Evolutionary conservation across 2,113 vertebrate genomes (phyloP).

Genomic region (Corvus moneduloides): DNA sequence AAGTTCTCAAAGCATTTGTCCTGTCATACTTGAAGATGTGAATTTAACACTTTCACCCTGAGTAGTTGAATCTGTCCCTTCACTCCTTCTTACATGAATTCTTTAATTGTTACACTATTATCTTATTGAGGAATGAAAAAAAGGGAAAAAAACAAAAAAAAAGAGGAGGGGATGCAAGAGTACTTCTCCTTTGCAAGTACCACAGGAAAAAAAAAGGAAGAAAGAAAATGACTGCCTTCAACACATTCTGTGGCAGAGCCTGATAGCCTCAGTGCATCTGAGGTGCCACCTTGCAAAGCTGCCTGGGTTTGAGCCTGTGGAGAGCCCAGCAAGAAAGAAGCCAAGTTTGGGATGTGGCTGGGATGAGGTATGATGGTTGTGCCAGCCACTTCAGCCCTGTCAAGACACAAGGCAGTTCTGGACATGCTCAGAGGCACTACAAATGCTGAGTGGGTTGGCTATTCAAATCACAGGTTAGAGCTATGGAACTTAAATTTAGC

Average conservation of each 20-base stretch:
- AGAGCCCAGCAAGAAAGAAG: background rate
- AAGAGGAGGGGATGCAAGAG: rapidly evolving
- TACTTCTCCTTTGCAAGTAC: background rate
- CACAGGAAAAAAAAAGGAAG: rapidly evolving
- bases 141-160: background rate
- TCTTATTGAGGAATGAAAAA: background rate
- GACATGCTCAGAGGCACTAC: background rate
- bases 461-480: background rate
- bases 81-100: background rate
- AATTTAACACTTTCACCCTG: background rate
- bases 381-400: background rate
- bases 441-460: background rate
- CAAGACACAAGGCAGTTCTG: background rate
- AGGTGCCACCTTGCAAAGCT: background rate
- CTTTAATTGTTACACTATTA: background rate
- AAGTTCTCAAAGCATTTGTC: background rate
- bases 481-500: background rate
- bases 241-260: background rate
- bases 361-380: background rate
- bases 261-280: background rate
- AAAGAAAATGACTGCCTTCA: background rate
- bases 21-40: background rate
- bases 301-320: background rate
- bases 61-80: background rate
- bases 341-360: background rate